Evolutionary conservation across 2,888 invertebrate species (phyloP), one percentile per base, ranked within the genome.

Genomic region (Pristionchus fissidentatus): DNA sequence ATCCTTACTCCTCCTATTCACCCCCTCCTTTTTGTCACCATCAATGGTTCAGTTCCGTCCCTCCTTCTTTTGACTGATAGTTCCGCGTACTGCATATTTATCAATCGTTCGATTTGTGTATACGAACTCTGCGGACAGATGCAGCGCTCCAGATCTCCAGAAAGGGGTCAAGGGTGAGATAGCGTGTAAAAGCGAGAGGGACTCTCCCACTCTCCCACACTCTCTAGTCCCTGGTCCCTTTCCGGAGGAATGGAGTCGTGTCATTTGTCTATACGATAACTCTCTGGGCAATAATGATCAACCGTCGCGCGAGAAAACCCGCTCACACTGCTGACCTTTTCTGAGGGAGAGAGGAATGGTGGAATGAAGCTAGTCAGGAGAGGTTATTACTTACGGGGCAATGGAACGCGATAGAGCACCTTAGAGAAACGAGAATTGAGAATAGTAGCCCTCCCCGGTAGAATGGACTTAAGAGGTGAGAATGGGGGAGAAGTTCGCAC

Each of bases 301-400:
- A n/a, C n/a, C n/a, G n/a, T n/a, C n/a, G n/a, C n/a, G 29, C 66
- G 22, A 22, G 38, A 38, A 66, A 66, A 66, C 66, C 22, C 66
- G 66, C 70, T 70, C 26, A n/a, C 7, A 32, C 43, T 22, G n/a
- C n/a, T 70, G 70, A 70, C 70, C 70, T 70, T 70, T 70, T 32
- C 43, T 32, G 66, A 29, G 32, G 35, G 62, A 19, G 43, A 19
- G 32, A 29, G 19, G 32, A 60, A 60, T n/a, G 60, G 60, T 60
- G 60, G 29, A 60, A 60, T n/a, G n/a, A n/a, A n/a, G n/a, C n/a
- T n/a, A n/a, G 70, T 70, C n/a, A 70, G 70, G 38, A 70, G 70
- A 70, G 70, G 70, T n/a, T 70, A 70, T 70, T 70, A 70, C 41
- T 70, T 70, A 70, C 70, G 41, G 62, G 62, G 62, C 15, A 35